Evolutionary conservation across 2,888 invertebrate genomes (phyloP).

Genomic region (Tricholauxania praeusta): DNA sequence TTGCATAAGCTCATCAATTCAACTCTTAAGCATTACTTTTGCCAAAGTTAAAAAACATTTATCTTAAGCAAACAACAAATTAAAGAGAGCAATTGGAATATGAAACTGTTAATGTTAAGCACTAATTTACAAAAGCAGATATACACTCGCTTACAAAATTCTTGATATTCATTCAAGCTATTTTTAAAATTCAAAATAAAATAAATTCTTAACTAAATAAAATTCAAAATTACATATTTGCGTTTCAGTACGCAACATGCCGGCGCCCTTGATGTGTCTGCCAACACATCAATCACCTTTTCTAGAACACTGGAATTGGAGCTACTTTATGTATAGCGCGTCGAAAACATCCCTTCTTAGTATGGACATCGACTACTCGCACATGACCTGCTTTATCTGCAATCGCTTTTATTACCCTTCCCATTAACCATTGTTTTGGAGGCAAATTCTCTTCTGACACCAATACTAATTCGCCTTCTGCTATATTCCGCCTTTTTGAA

Average conservation of each 20-base stretch:
- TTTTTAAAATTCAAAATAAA: no score
- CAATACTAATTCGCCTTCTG: slow-evolving; percentile 38
- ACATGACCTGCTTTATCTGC: slow-evolving; percentile 13
- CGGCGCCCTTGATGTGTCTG: slow-evolving; percentile 28
- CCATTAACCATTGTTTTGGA: slow-evolving; percentile 28
- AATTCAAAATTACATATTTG: no score
- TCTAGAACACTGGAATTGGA: background rate
- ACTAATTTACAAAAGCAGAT: no score
- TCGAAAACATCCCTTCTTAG: slow-evolving; percentile 20
- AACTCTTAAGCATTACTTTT: no score
- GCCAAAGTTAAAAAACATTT: no score
- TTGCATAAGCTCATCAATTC: no score
- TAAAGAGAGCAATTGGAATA: no score
- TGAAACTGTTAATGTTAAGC: no score
- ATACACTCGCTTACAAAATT: no score
- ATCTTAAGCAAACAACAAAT: no score
- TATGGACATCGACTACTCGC: slow-evolving; percentile 2
- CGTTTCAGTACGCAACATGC: slow-evolving; percentile 5
- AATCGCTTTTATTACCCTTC: slow-evolving; percentile 1
- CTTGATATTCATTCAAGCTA: no score
- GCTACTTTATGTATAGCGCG: slow-evolving; percentile 25
- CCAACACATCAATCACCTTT: slow-evolving; percentile 11
- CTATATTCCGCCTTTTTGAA: slow-evolving; percentile 33
- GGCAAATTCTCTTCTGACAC: slow-evolving; percentile 34
- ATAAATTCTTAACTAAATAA: no score